A percentile compares a stretch with the other conserved stretches of the same genome.
Conservation (phyloP, 2,113 vertebrate species). For the Corythaixoides concolor region DNA sequence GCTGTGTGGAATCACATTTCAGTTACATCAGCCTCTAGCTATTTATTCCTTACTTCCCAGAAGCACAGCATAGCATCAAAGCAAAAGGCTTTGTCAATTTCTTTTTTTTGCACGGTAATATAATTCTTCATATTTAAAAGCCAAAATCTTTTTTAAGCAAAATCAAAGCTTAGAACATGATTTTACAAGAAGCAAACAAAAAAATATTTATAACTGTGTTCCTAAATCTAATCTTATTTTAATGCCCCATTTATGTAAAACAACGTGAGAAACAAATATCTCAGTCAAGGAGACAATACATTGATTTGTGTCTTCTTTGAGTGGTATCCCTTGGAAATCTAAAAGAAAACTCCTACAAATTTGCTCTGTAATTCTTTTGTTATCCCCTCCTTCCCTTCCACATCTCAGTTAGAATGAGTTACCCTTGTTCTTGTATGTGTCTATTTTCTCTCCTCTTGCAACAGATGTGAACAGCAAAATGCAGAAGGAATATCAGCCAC, state of each 20-base stretch:
- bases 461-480: not conserved
- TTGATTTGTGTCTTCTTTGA: not conserved
- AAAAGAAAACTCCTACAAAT: not conserved
- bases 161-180: not conserved
- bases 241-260: not conserved
- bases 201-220: not conserved
- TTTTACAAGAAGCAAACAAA: not conserved
- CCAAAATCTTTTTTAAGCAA: not conserved
- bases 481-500: not conserved
- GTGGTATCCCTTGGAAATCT: not conserved
- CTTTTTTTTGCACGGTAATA: not conserved
- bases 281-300: not conserved
- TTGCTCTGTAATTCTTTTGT: not conserved
- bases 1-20: not conserved
- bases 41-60: not conserved
- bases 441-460: not conserved
- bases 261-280: not conserved
- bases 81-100: not conserved
- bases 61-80: not conserved
- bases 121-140: not conserved
- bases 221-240: not conserved
- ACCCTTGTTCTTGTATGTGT: not conserved
- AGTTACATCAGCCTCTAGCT: not conserved
- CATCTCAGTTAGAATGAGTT: not conserved
- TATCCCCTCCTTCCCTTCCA: not conserved